Percentiles rank a stretch among this genome's conserved stretches.
Conservation (phyloP, 2,888 invertebrate genomes). For the Thereva unica region DNA sequence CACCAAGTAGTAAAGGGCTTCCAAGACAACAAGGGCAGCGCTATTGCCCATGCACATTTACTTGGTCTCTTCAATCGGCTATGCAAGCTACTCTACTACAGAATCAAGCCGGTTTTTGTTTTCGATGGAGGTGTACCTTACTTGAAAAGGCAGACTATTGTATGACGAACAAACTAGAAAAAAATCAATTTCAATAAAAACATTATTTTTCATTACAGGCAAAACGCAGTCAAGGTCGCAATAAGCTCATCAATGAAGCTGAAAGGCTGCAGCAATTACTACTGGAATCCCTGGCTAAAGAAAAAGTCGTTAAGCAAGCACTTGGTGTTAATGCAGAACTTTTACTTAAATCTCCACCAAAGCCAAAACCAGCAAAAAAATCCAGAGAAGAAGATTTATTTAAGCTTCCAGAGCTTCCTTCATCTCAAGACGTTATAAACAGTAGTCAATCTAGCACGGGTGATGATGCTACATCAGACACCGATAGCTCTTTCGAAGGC, state of each 20-base stretch:
- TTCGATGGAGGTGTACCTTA: slow-evolving; percentile 96
- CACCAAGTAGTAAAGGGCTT: slow-evolving; percentile 96
- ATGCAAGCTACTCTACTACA: slow-evolving; percentile 93
- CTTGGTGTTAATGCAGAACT: slow-evolving; percentile 56
- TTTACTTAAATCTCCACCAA: slow-evolving; percentile 53
- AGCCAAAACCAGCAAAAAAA: slow-evolving; percentile 44
- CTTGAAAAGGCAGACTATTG: slow-evolving; percentile 90
- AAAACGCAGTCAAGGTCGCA: slow-evolving; percentile 74
- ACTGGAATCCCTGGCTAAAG: slow-evolving; percentile 73
- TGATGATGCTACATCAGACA: slow-evolving; percentile 47
- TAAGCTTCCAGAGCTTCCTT: slow-evolving; percentile 63
- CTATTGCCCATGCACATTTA: slow-evolving; percentile 88
- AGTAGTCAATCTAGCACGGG: slow-evolving; percentile 36
- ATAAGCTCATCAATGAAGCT: slow-evolving; percentile 71
- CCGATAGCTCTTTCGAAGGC: slow-evolving; percentile 57
- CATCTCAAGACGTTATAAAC: slow-evolving; percentile 51
- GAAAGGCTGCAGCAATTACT: slow-evolving; percentile 75
- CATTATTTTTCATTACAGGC: slow-evolving; percentile 60
- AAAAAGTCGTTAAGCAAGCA: slow-evolving; percentile 74
- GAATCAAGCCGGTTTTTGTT: slow-evolving; percentile 95
- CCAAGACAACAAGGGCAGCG: slow-evolving; percentile 81
- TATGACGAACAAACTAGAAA: slow-evolving; percentile 57
- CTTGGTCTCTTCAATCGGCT: slow-evolving; percentile 90
- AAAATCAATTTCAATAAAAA: neutral
- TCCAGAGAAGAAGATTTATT: slow-evolving; percentile 67